Base-by-base conservation (phyloP, 2,888 invertebrate species). In the Pandemis heparana region DNA sequence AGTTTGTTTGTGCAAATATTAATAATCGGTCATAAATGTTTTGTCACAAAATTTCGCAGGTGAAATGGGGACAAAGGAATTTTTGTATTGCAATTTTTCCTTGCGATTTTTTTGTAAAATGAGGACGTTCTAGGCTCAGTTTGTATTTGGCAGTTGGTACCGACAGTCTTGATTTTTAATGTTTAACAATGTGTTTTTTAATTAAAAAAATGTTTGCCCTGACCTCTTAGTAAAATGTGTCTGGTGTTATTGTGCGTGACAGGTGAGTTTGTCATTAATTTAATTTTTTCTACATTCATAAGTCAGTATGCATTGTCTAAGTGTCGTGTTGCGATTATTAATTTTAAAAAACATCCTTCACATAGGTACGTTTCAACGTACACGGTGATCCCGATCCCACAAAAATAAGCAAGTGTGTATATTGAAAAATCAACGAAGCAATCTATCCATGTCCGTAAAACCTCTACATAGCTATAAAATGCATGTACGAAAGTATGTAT, bases 21-120 rank as follows among this genome's bases (percentile, higher is more conserved):
- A 84, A 87, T 87, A 83, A 87, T 87, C 79, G 84, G 86, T 84
- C 69, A 83, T 85, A 82, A 83, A 78, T 79, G 83, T 85, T 87
- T 83, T 85, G 88, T 87, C 83, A 85, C 79, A 67, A 78, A 78
- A 84, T 82, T 83, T 81, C 77, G 79, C 88, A 89, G 89, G 89
- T 89, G 87, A 89, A 83, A 85, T 86, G 84, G 84, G 84, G 81
- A 76, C 43, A 80, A 69, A 53, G 23, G 32, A 5, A 10, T 18
- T 56, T 60, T 18, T 38, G n/a, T 72, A 59, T 73, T 73, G 72
- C 39, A 62, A 32, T 53, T 16, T 61, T 60, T 23, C 48, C 4
- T 39, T 46, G 12, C 38, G 43, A 0, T 48, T 38, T 18, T 72
- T 72, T 68, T 48, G 23, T n/a, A 18, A 32, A 16, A 6, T n/a